Base-by-base conservation (phyloP, 2,113 vertebrate genomes). In the Phylloscopus whistleri region DNA sequence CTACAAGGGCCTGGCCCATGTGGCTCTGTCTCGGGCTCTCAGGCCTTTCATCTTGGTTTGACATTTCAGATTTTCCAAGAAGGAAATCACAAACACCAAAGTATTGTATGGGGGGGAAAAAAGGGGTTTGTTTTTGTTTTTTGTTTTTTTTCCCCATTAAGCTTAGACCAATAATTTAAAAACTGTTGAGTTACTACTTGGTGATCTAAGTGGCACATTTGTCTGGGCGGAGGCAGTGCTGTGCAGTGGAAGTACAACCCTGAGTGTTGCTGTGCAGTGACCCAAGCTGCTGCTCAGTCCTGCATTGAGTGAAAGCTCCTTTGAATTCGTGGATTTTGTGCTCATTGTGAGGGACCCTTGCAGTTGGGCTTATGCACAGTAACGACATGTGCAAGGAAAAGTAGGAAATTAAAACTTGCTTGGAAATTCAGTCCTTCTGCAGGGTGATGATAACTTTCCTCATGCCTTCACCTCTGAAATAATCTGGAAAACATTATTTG, bases 231-330 rank as follows among this genome's bases (percentile, higher is more conserved):
- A 73, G n/a, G 12, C 21, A 35, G 15, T n/a, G 30, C 64, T 63
- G 22, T 1, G 7, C 24, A 56, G 41, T 31, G 66, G 37, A 44
- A 64, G 23, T 15, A 3, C 8, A 52, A 27, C 31, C 18, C 16
- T 43, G 8, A 0, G 0, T 59, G 13, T 75, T 52, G 60, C 9
- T 37, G 79, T 6, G 3, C 4, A 31, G 43, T 18, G n/a, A 49
- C n/a, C n/a, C 7, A 15, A 58, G 70, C 13, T 51, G 44, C 35
- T 78, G 18, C 20, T 59, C 37, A 13, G 26, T 16, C 21, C n/a
- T 49, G 20, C 17, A 9, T 0, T 19, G 70, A 23, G 17, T 30
- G 30, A 43, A 51, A 92, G 31, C 21, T 22, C 43, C 33, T 55
- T 15, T 28, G 30, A 33, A 15, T 69, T 60, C 8, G 1, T 21